Evolutionary conservation across 2,888 invertebrate genomes (phyloP).

Genomic region (Anodontia alba): DNA sequence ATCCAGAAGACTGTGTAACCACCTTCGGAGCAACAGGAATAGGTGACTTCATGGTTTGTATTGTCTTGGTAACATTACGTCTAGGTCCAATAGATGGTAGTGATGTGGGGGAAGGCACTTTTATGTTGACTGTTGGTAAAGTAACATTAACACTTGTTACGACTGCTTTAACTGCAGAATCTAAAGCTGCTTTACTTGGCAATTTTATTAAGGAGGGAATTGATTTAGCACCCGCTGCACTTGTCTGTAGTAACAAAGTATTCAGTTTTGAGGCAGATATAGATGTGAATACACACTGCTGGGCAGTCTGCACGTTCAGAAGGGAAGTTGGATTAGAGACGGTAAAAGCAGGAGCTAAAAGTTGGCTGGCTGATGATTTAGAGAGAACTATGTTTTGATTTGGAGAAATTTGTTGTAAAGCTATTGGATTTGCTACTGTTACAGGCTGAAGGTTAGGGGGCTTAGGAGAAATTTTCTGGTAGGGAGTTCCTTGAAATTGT

Average conservation of each 20-base stretch:
- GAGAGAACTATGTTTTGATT: neutral
- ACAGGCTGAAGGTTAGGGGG: neutral
- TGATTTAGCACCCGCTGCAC: conserved; percentile 63
- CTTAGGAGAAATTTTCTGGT: conserved; percentile 7
- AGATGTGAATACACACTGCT: conserved; percentile 56
- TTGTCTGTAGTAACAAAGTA: conserved; percentile 64
- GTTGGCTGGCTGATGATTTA: neutral
- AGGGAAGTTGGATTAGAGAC: neutral
- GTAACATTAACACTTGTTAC: conserved; percentile 76
- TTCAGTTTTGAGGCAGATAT: conserved; percentile 61
- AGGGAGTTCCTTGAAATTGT: neutral
- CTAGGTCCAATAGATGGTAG: conserved; percentile 75
- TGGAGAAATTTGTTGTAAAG: conserved; percentile 6
- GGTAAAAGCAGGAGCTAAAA: neutral
- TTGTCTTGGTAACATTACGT: conserved; percentile 78
- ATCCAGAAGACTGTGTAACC: conserved; percentile 56
- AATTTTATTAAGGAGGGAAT: conserved; percentile 63
- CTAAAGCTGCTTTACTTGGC: conserved; percentile 70
- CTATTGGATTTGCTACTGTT: neutral
- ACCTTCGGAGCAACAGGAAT: conserved; percentile 75
- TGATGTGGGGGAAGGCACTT: conserved; percentile 78
- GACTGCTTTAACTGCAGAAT: conserved; percentile 75
- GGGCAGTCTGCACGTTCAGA: neutral
- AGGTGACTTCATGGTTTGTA: conserved; percentile 80
- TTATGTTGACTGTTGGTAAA: conserved; percentile 79